Conservation (phyloP, 2,113 vertebrate species). For the Spea multiplicata region DNA sequence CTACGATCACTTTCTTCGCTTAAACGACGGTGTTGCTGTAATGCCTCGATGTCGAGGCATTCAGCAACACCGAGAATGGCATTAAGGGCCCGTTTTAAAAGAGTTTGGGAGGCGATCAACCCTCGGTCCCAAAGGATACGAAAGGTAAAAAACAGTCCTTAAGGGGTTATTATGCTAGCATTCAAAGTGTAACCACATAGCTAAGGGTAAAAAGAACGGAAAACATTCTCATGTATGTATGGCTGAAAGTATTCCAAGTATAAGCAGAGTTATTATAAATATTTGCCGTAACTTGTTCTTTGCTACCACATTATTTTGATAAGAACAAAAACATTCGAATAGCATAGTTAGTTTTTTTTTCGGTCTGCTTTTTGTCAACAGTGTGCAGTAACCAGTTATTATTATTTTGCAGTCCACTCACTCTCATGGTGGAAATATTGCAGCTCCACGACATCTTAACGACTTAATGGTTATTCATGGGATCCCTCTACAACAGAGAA, state of each 20-base stretch:
- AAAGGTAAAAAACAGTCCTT: too few relatives aligned
- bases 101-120: too few relatives aligned
- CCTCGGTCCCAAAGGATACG: too few relatives aligned
- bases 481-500: constrained; percentile 87
- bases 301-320: background rate
- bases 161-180: constrained; percentile 54
- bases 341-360: background rate
- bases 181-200: constrained; percentile 73
- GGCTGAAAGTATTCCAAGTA: constrained; percentile 1
- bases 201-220: constrained; percentile 82
- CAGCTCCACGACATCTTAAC: constrained; percentile 75
- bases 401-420: constrained; percentile 65
- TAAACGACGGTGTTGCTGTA: too few relatives aligned
- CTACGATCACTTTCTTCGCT: too few relatives aligned
- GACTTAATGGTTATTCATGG: constrained; percentile 88
- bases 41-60: too few relatives aligned
- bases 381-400: background rate
- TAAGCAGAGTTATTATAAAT: too few relatives aligned
- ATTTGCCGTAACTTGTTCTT: background rate
- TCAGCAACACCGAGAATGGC: too few relatives aligned
- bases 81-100: too few relatives aligned
- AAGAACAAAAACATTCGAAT: background rate
- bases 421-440: constrained; percentile 67
- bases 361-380: background rate
- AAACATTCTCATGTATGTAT: constrained; percentile 78